Conservation (phyloP, 2,888 invertebrate species). For the Buathra laborator region DNA sequence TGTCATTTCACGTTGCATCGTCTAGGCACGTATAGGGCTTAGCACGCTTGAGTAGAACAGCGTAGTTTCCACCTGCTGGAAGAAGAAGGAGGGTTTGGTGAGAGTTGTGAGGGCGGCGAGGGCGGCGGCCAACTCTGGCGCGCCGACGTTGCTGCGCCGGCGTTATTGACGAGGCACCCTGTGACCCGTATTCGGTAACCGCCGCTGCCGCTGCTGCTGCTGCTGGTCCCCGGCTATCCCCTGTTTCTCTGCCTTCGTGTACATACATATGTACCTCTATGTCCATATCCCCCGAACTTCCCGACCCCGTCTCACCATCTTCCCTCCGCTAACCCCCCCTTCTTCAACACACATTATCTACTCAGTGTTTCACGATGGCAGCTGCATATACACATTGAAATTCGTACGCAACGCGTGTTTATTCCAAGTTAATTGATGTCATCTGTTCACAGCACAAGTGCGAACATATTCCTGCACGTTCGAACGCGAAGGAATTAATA, state of each 20-base stretch:
- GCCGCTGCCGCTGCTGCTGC: constrained; percentile 64
- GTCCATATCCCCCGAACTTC: constrained; percentile 28
- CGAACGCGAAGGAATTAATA: neutral
- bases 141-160: constrained; percentile 72
- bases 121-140: constrained; percentile 60
- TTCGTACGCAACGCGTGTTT: neutral
- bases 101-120: constrained; percentile 51
- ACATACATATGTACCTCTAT: constrained; percentile 35
- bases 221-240: constrained; percentile 59
- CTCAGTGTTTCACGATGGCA: neutral
- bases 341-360: neutral
- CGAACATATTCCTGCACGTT: neutral
- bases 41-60: neutral
- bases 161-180: constrained; percentile 80
- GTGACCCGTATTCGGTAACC: constrained; percentile 81
- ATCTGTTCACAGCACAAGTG: constrained; percentile 1
- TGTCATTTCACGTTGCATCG: constrained; percentile 6
- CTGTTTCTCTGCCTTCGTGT: constrained; percentile 20
- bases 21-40: constrained; percentile 1
- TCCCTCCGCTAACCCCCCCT: constrained; percentile 11
- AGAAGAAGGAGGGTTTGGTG: constrained; percentile 32
- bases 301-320: constrained; percentile 23
- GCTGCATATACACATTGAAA: constrained; percentile 2
- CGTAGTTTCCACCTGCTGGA: constrained; percentile 28
- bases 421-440: constrained; percentile 6